Evolutionary conservation across 2,797 vertebrate species (phyloP).

Genomic region (Notolepis coatsorum): DNA sequence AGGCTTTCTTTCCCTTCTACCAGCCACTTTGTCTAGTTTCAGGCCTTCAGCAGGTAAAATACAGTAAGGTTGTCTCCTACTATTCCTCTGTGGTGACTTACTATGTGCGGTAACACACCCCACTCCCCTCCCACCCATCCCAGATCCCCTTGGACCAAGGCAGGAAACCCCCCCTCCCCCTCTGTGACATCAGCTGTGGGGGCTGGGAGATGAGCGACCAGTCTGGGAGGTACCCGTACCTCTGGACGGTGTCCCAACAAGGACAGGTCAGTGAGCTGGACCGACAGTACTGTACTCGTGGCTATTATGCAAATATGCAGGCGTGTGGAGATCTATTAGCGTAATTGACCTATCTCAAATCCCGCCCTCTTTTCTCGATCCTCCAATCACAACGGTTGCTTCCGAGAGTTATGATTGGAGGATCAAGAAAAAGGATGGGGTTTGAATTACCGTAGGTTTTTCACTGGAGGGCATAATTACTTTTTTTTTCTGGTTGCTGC

Average conservation of each 20-base stretch:
- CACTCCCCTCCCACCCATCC: neutral
- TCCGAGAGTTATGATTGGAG: too few relatives aligned
- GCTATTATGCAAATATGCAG: neutral
- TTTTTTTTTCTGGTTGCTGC: too few relatives aligned
- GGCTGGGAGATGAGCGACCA: conserved; percentile 94
- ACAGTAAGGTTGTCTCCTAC: conserved; percentile 4
- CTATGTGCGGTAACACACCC: too few relatives aligned
- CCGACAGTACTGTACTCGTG: neutral
- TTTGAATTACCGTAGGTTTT: too few relatives aligned
- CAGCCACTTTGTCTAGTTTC: conserved; percentile 27
- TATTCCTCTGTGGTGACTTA: neutral
- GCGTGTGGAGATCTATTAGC: too few relatives aligned
- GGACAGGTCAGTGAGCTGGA: conserved; percentile 84
- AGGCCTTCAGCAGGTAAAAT: conserved; percentile 33
- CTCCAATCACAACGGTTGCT: too few relatives aligned
- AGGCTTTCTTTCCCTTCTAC: too few relatives aligned
- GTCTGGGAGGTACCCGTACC: conserved; percentile 87
- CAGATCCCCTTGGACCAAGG: conserved; percentile 86
- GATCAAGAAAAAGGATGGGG: too few relatives aligned
- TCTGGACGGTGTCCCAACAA: conserved; percentile 96
- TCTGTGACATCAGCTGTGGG: conserved; percentile 93
- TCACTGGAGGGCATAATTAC: too few relatives aligned
- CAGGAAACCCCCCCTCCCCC: conserved; percentile 86
- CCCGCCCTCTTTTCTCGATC: too few relatives aligned
- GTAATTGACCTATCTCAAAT: too few relatives aligned